phyloP scores from a whole-genome alignment of 2,797 vertebrate genomes.

The Silurus lanzhouensis region DNA sequence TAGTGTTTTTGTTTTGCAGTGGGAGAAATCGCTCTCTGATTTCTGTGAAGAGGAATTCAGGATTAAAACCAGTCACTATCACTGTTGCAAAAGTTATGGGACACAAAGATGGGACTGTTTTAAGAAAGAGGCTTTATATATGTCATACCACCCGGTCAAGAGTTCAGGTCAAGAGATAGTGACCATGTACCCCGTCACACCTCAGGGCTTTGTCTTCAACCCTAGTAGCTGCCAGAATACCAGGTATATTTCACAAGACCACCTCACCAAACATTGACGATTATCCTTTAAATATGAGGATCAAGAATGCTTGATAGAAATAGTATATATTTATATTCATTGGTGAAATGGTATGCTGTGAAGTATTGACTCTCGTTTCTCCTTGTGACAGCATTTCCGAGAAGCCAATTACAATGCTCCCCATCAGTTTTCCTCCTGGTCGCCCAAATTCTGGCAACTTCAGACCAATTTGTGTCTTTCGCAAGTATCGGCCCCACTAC shows the following conservation, averaged over 20 bases:
- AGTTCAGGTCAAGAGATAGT: conserved; percentile 44
- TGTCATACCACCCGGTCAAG: conserved; percentile 59
- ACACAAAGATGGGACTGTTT: conserved; percentile 65
- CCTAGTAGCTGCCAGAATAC: conserved; percentile 22
- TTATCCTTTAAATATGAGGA: background rate
- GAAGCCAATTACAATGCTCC: background rate
- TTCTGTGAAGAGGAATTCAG: conserved; percentile 67
- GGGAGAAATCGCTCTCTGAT: conserved; percentile 62
- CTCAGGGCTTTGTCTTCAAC: conserved; percentile 64
- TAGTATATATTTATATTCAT: background rate
- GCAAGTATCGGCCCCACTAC: conserved; percentile 63
- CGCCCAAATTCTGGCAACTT: conserved; percentile 64
- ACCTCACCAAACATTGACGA: background rate
- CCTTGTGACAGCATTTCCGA: background rate
- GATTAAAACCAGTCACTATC: conserved; percentile 54
- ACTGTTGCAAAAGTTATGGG: conserved; percentile 63
- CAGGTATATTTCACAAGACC: conserved; percentile 14
- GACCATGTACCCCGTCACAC: background rate
- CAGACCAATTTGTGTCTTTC: conserved; percentile 62
- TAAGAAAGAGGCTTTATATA: conserved; percentile 55
- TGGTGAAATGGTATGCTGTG: background rate
- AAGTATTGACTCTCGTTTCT: background rate
- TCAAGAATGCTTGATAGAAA: background rate
- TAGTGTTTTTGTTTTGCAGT: conserved; percentile 62
- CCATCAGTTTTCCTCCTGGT: conserved; percentile 72